Percentiles rank a stretch among this genome's conserved stretches.
Evolutionary conservation across 2,888 invertebrate genomes (phyloP).

Genomic region (Agonopterix subpropinquella): DNA sequence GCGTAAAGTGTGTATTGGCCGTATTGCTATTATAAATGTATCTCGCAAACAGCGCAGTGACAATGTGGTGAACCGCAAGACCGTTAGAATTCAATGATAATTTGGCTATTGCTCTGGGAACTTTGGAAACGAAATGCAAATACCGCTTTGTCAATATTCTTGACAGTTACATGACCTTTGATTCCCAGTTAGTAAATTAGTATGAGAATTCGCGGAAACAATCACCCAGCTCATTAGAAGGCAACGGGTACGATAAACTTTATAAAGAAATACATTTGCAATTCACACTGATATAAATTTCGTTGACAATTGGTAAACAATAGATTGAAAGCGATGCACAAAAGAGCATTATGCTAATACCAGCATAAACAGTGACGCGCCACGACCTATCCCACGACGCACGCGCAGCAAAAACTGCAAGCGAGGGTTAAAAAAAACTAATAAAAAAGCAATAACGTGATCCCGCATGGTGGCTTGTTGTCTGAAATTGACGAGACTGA

Average conservation of each 20-base stretch:
- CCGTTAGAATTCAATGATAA: slow-evolving; percentile 57
- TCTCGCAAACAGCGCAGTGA: no score
- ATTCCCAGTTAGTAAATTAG: slow-evolving; percentile 39
- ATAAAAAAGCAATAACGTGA: slow-evolving; percentile 75
- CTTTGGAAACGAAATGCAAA: slow-evolving; percentile 53
- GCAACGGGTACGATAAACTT: slow-evolving; percentile 34
- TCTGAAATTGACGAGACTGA: slow-evolving; percentile 66
- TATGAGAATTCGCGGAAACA: slow-evolving; percentile 46
- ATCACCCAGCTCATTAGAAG: slow-evolving; percentile 11
- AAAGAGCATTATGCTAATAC: slow-evolving; percentile 70
- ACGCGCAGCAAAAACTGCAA: slow-evolving; percentile 63
- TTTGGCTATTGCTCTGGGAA: slow-evolving; percentile 60
- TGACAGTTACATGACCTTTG: slow-evolving; percentile 55
- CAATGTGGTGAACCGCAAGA: slow-evolving; percentile 49
- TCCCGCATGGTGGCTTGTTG: slow-evolving; percentile 73
- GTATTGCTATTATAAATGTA: no score
- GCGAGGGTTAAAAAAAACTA: slow-evolving; percentile 61
- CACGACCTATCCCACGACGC: slow-evolving; percentile 71
- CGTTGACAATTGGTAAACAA: slow-evolving; percentile 50
- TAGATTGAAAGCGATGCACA: slow-evolving; percentile 33
- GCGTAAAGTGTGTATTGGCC: no score
- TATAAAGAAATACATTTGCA: slow-evolving; percentile 16
- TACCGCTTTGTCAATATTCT: slow-evolving; percentile 52
- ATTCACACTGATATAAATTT: slow-evolving; percentile 32
- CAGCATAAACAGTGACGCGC: slow-evolving; percentile 59